phyloP scores from a whole-genome alignment of 1,140 invertebrate species.

The Subanguina moxae region DNA sequence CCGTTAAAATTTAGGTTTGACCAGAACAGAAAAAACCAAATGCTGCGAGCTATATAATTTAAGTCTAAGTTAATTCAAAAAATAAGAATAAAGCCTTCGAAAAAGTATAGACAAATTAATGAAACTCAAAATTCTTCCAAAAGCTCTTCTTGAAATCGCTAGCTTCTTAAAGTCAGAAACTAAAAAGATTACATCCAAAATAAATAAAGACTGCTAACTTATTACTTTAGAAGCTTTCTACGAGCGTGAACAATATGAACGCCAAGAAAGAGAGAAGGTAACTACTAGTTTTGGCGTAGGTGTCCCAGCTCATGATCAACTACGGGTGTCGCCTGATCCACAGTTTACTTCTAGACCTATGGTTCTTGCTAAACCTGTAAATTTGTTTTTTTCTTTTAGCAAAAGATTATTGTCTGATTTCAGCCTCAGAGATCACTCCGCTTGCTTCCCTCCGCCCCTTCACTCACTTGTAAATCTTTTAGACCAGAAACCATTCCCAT shows the following conservation, averaged over 20 bases:
- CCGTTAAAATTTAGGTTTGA: too few species aligned
- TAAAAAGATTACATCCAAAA: too few species aligned
- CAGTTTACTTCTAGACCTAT: neutral
- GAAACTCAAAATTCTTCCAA: too few species aligned
- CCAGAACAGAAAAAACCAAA: too few species aligned
- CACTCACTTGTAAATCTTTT: neutral
- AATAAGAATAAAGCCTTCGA: too few species aligned
- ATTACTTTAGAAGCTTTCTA: neutral
- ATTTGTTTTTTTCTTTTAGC: neutral
- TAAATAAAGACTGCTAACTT: neutral
- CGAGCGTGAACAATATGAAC: neutral
- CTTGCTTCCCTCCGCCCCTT: neutral
- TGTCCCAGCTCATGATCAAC: neutral
- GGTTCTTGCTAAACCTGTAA: neutral
- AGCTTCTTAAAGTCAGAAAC: too few species aligned
- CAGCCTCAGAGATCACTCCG: neutral
- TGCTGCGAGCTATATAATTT: too few species aligned
- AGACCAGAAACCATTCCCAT: neutral
- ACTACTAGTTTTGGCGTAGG: neutral
- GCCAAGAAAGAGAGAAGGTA: neutral
- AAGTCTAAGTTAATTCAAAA: too few species aligned
- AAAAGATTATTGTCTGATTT: neutral
- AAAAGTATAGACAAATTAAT: too few species aligned
- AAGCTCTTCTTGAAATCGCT: too few species aligned
- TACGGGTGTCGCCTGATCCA: neutral